Percentiles rank a stretch among this genome's conserved stretches.
phyloP scores from a whole-genome alignment of 2,888 invertebrate species.

The Apamea monoglypha region DNA sequence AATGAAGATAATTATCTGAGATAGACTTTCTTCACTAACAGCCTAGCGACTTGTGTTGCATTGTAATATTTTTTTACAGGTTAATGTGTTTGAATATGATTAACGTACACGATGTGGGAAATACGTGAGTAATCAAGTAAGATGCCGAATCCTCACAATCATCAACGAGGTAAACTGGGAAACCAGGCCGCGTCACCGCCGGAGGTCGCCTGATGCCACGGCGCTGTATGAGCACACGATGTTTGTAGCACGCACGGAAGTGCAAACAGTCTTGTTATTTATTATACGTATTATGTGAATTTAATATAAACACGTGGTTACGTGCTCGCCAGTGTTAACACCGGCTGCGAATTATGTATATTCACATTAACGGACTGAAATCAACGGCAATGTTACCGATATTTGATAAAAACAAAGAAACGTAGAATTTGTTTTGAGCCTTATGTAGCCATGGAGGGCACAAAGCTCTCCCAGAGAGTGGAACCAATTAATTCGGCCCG shows the following conservation, averaged over 20 bases:
- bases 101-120: not conserved
- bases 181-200: too few species aligned
- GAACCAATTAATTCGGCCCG: not conserved
- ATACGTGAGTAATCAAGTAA: not conserved
- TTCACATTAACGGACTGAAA: not conserved
- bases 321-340: not conserved
- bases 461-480: not conserved
- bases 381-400: not conserved
- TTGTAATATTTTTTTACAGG: not conserved
- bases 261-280: slow-evolving; percentile 3
- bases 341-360: not conserved
- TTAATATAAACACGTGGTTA: slow-evolving; percentile 7
- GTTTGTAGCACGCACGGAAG: not conserved
- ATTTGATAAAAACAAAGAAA: not conserved
- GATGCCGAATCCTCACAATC: not conserved
- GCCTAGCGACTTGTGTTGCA: not conserved
- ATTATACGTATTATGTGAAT: not conserved
- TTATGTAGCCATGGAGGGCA: not conserved
- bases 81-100: slow-evolving; percentile 4
- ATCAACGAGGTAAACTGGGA: not conserved
- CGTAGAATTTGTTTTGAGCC: not conserved
- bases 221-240: not conserved
- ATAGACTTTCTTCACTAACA: not conserved
- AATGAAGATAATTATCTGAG: not conserved
- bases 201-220: not conserved